Conservation (phyloP, 2,888 invertebrate species). For the Eledona agricola region DNA sequence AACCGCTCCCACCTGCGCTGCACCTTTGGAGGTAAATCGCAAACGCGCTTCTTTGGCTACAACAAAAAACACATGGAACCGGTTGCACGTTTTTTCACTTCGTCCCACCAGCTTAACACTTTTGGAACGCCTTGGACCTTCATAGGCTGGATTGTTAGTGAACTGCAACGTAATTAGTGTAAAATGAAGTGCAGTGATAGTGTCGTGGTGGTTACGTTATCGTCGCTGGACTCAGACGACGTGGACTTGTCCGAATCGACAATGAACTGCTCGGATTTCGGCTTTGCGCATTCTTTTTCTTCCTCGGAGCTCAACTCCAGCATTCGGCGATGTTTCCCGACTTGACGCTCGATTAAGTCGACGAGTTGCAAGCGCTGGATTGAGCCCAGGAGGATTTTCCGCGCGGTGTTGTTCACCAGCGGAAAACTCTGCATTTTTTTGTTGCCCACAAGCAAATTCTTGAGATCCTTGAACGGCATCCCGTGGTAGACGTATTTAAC, state of each 20-base stretch:
- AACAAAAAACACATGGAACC: conserved; percentile 15
- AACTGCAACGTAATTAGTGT: conserved; percentile 16
- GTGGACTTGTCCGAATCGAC: not conserved
- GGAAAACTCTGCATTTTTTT: conserved; percentile 82
- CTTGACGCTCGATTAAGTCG: conserved; percentile 81
- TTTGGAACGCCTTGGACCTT: conserved; percentile 10
- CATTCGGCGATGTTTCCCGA: conserved; percentile 79
- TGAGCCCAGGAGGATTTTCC: conserved; percentile 92
- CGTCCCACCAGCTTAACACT: conserved; percentile 10
- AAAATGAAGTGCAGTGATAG: too few species aligned
- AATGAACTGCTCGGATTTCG: conserved; percentile 2
- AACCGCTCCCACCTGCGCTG: conserved; percentile 91
- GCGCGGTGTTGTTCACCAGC: conserved; percentile 85
- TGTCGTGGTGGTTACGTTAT: not conserved
- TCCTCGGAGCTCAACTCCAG: conserved; percentile 17
- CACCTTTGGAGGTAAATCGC: conserved; percentile 89
- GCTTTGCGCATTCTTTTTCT: conserved; percentile 13
- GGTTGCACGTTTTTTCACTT: too few species aligned
- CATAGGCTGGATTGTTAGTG: conserved; percentile 18
- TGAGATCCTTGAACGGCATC: conserved; percentile 87
- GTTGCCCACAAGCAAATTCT: conserved; percentile 77
- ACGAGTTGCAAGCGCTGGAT: conserved; percentile 88
- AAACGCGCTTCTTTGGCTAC: conserved; percentile 83
- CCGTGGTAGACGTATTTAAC: conserved; percentile 87
- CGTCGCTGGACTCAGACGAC: conserved; percentile 2